Evolutionary conservation across 2,113 vertebrate genomes (phyloP), one percentile per base, ranked within the genome.

Genomic region (Pelmatolapia mariae): DNA sequence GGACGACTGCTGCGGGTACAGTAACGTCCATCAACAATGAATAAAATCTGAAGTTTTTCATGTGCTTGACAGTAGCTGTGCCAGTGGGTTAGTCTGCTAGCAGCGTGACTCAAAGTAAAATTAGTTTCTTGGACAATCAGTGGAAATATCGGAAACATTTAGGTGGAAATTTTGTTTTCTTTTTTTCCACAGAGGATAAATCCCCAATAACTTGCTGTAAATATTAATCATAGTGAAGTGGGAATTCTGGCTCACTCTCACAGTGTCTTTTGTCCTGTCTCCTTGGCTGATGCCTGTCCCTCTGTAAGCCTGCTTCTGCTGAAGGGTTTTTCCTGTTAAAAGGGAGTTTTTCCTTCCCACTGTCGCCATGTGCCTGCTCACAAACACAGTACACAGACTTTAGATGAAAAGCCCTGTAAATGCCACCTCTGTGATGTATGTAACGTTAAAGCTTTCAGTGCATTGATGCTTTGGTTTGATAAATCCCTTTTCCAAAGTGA

Each of bases 41-140:
- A 45, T 73, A 6, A 29, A 26, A 73, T 45, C 68, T 45, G 13
- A 73, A 0, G 13, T 40, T 40, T 68, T 24, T 24, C 33, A 68
- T 38, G 31, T 12, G 61, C 18, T 66, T 1, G 18, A 71, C 2
- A 71, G 36, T 43, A 73, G 8, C 22, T 45, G 68, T 10, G 15
- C 0, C 68, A 26, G 38, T 29, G 22, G 40, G 68, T 45, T 73
- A 10, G 9, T 47, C 24, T 73, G 40, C 22, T 45, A 47, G 40
- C 15, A 29, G 68, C 40, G 0, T 3, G 43, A 11, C 29, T 52
- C 10, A 36, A 53, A 53, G 19, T 15, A n/a, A 38, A 11, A 1
- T 16, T 16, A 7, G 1, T 81, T 36, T 56, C 8, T 40, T 24
- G 33, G 4, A 26, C 5, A 57, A 57, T 57, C 36, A 9, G n/a